Percentiles rank a stretch among this genome's conserved stretches.
These are phyloP conservation scores for Chymomyza procnemis DNA, from an alignment of 2,888 invertebrate genomes.

Conservation along the genomic window DNA sequence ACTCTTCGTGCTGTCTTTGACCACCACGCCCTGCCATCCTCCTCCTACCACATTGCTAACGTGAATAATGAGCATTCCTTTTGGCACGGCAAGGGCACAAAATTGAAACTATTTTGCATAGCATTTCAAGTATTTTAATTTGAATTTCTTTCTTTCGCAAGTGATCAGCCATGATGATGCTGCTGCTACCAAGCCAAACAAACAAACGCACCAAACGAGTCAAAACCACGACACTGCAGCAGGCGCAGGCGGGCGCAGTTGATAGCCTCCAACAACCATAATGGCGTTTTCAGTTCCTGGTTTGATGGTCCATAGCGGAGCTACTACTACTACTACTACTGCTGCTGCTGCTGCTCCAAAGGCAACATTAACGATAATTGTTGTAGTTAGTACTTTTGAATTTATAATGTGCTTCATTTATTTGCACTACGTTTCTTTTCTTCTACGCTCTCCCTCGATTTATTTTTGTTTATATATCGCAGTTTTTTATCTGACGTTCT, in stretches of 20 bases:
- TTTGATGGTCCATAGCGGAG: not conserved
- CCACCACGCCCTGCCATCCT: conserved; percentile 3
- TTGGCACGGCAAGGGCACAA: conserved; percentile 42
- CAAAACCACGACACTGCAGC: not conserved
- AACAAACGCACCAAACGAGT: not conserved
- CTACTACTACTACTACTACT: not conserved
- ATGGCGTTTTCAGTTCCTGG: conserved; percentile 43
- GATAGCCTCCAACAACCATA: conserved; percentile 32
- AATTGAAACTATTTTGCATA: conserved; percentile 74
- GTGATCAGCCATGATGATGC: conserved; percentile 48
- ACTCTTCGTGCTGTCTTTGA: not conserved
- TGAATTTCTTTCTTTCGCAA: conserved; percentile 66
- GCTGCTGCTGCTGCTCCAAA: conserved; percentile 37
- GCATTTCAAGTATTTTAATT: conserved; percentile 70
- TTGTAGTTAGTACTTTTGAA: conserved; percentile 73
- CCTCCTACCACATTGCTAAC: conserved; percentile 9
- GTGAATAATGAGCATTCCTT: conserved; percentile 71
- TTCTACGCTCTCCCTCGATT: not conserved
- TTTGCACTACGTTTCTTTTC: conserved; percentile 39
- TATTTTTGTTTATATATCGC: not conserved
- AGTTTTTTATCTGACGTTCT: conserved; percentile 12
- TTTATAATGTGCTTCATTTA: conserved; percentile 73
- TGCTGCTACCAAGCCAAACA: not conserved
- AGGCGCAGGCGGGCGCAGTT: not conserved
- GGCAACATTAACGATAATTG: conserved; percentile 72